phyloP scores from a whole-genome alignment of 2,113 vertebrate species.

The Raja brachyura region DNA sequence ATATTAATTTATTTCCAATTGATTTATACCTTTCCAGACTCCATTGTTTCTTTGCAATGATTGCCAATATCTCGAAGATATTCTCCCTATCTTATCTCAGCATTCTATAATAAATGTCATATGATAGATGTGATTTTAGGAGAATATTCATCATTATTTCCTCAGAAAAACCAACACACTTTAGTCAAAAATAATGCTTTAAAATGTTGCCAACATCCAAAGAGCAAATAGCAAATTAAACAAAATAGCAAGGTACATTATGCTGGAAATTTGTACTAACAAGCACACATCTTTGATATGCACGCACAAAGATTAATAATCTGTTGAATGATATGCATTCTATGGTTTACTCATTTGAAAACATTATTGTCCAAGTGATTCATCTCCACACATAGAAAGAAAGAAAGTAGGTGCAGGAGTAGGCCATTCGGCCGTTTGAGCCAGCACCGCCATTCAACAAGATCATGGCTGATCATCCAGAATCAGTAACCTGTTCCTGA shows the following conservation, averaged over 20 bases:
- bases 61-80: neutral
- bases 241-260: too few species aligned
- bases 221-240: too few species aligned
- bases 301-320: neutral
- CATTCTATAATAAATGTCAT: too few species aligned
- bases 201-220: too few species aligned
- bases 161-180: neutral
- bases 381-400: neutral
- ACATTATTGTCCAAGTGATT: neutral
- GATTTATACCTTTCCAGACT: neutral
- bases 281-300: neutral
- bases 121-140: too few species aligned
- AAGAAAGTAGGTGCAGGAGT: too few species aligned
- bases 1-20: neutral
- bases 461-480: too few species aligned
- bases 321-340: neutral
- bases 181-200: too few species aligned
- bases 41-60: neutral
- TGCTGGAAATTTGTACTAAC: neutral
- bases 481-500: too few species aligned
- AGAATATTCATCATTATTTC: too few species aligned
- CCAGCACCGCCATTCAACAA: too few species aligned
- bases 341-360: neutral
- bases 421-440: too few species aligned
- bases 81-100: neutral